Evolutionary conservation across 2,888 invertebrate genomes (phyloP), one percentile per base, ranked within the genome.

Genomic region (Leptinotarsa peninsularis): DNA sequence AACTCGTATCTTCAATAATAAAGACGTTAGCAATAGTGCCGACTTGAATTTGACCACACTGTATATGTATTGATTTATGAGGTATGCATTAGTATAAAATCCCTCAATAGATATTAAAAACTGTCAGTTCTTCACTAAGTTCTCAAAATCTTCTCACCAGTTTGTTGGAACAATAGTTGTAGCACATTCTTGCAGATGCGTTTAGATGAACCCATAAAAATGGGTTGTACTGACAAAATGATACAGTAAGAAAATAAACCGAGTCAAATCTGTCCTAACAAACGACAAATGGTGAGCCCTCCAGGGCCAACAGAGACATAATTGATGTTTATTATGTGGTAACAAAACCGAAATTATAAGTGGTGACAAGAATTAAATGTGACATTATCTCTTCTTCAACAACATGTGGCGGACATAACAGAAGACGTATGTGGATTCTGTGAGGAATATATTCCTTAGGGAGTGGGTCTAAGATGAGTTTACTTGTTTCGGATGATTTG

Each of bases 241-340:
- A 63, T 33, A 63, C 43, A 43, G 43, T 63, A 63, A 33, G 63
- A 63, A 63, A 63, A 63, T 63, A 63, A 63, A 63, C 63, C n/a
- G 21, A 21, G 33, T 63, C 23, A 27, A 33, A 63, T 17, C 33
- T 63, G 43, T 63, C 27, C 13, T 18, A 63, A 33, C 63, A 43
- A 43, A 63, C 17, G 63, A 63, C 68, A 75, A 72, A 75, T 72
- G 69, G 68, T 67, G 66, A 56, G 67, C 75, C 60, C 69, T 71
- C 72, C 75, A 72, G 68, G 69, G 75, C 68, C 75, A 63, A 27
- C 68, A 58, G 23, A 72, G 68, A 75, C 60, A 75, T 72, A 72
- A 75, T 75, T 18, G 75, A 72, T 72, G 72, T 75, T 75, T 75
- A 75, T 75, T 75, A 75, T 56, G 75, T 75, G 75, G 68, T 71